Conservation (phyloP, 2,888 invertebrate genomes). For the Cryptus viduatorius region DNA sequence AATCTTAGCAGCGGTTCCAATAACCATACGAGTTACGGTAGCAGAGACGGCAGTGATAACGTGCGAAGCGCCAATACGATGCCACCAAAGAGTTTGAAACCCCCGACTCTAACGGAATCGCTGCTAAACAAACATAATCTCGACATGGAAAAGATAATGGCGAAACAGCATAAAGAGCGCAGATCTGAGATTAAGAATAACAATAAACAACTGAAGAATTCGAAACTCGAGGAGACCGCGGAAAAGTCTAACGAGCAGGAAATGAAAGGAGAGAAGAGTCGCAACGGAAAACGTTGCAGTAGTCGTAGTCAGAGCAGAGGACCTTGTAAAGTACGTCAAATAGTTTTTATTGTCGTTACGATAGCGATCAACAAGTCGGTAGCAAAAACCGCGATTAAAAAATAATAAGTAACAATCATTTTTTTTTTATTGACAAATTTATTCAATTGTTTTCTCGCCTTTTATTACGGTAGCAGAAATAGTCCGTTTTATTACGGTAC, state of each 20-base stretch:
- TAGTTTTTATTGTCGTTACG: neutral
- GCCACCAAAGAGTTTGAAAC: slow-evolving; percentile 83
- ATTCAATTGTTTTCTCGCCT: neutral
- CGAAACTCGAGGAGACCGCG: slow-evolving; percentile 84
- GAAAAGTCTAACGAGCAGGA: slow-evolving; percentile 79
- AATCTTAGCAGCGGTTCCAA: slow-evolving; percentile 88
- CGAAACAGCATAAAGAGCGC: slow-evolving; percentile 89
- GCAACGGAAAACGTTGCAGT: slow-evolving; percentile 88
- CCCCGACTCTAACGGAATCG: slow-evolving; percentile 87
- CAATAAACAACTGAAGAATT: slow-evolving; percentile 85
- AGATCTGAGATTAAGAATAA: slow-evolving; percentile 86
- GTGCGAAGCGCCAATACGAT: slow-evolving; percentile 79
- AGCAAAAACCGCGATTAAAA: neutral
- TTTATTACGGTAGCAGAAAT: no score
- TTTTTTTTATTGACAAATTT: neutral
- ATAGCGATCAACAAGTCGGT: neutral
- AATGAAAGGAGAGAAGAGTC: slow-evolving; percentile 79
- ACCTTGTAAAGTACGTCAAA: slow-evolving; percentile 80
- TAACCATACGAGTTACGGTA: slow-evolving; percentile 86
- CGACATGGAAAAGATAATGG: slow-evolving; percentile 93
- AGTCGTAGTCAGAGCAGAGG: slow-evolving; percentile 88
- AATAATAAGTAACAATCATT: no score
- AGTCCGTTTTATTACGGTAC: no score
- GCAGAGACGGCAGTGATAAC: slow-evolving; percentile 85
- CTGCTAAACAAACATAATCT: slow-evolving; percentile 90